Conservation (phyloP, 2,797 vertebrate genomes). For the Pempheris klunzingeri region DNA sequence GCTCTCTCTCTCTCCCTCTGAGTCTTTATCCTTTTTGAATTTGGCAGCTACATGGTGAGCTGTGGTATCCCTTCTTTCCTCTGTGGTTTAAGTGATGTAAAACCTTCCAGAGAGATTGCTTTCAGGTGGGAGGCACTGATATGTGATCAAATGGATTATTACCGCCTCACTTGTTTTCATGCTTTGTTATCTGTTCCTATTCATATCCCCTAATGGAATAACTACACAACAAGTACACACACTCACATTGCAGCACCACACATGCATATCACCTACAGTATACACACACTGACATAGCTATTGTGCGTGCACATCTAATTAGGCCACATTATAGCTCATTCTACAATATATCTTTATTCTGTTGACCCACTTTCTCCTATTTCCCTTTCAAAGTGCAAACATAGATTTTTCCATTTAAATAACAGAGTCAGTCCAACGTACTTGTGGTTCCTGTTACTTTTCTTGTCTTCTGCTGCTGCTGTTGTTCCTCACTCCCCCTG, state of each 20-base stretch:
- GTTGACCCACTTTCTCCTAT: conserved; percentile 76
- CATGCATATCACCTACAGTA: conserved; percentile 20
- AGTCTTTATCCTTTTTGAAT: conserved; percentile 40
- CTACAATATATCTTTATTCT: conserved; percentile 52
- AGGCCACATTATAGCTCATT: conserved; percentile 60
- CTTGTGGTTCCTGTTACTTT: conserved; percentile 45
- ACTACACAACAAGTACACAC: conserved; percentile 12
- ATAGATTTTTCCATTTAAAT: conserved; percentile 70
- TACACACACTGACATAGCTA: conserved; percentile 46
- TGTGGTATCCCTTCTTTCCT: conserved; percentile 28
- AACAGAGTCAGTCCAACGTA: conserved; percentile 53
- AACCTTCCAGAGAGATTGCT: conserved; percentile 51
- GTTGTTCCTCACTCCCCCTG: conserved; percentile 25
- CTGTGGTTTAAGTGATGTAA: conserved; percentile 37
- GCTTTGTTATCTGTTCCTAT: conserved; percentile 52
- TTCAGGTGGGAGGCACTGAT: conserved; percentile 67
- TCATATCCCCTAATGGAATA: conserved; percentile 48
- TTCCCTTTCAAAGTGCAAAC: conserved; percentile 73
- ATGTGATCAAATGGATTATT: conserved; percentile 72
- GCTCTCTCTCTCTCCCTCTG: conserved; percentile 12
- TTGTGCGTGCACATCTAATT: conserved; percentile 68
- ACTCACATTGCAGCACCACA: conserved; percentile 12
- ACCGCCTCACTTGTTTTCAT: conserved; percentile 55
- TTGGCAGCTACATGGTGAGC: conserved; percentile 35
- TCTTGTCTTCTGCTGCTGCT: conserved; percentile 34